Percentiles rank a stretch among this genome's conserved stretches.
phyloP scores from a whole-genome alignment of 2,797 vertebrate genomes.

The Phrynocephalus vlangalii region DNA sequence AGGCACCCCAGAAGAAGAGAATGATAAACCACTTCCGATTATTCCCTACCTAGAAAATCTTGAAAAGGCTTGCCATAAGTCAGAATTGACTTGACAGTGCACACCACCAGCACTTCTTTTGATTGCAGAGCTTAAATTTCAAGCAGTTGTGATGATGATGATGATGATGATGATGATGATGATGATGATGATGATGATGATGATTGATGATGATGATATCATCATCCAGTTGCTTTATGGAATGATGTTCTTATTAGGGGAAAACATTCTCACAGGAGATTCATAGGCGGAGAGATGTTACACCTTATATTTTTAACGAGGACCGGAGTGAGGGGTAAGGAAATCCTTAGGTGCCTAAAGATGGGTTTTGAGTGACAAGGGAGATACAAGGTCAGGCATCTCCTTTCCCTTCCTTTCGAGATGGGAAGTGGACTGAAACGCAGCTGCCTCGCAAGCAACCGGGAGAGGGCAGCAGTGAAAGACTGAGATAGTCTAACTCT shows the following conservation, averaged over 20 bases:
- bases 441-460: not conserved
- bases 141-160: too few relatives aligned
- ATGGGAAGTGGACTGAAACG: not conserved
- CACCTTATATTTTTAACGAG: not conserved
- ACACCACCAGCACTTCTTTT: conserved; percentile 16
- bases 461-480: not conserved
- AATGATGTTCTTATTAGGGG: not conserved
- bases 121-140: not conserved
- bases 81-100: too few relatives aligned
- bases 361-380: not conserved
- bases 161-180: too few relatives aligned
- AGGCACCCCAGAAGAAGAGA: too few relatives aligned
- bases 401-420: not conserved
- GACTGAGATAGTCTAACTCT: not conserved
- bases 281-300: not conserved
- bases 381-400: not conserved
- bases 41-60: too few relatives aligned
- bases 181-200: too few relatives aligned
- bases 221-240: not conserved
- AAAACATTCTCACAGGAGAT: not conserved
- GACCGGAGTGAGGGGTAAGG: not conserved
- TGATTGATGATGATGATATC: too few relatives aligned
- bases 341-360: not conserved
- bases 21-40: too few relatives aligned
- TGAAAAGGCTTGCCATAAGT: too few relatives aligned